Percentiles rank a stretch among this genome's conserved stretches.
These are phyloP conservation scores for Rhincodon typus DNA, from an alignment of 2,797 vertebrate genomes.

Conservation along the genomic window DNA sequence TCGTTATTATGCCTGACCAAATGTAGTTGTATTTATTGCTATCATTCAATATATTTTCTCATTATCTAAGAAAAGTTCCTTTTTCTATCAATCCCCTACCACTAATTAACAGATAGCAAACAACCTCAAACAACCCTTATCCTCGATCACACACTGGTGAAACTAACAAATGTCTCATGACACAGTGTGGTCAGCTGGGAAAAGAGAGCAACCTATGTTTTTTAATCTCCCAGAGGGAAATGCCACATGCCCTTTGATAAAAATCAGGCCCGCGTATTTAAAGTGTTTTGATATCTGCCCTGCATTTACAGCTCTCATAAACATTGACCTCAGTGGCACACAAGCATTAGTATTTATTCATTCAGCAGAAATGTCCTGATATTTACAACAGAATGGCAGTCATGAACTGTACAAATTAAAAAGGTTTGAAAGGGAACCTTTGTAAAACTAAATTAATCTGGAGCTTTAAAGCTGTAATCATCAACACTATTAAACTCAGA, in stretches of 20 bases:
- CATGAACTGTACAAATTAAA: neutral
- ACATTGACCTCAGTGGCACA: neutral
- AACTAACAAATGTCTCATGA: too few species aligned
- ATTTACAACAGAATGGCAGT: constrained; percentile 10
- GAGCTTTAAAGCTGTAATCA: constrained; percentile 3
- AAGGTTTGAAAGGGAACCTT: constrained; percentile 17
- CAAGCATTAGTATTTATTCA: neutral
- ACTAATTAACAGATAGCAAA: too few species aligned
- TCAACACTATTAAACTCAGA: neutral
- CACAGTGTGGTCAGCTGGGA: too few species aligned
- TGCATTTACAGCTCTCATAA: constrained; percentile 22
- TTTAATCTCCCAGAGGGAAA: neutral
- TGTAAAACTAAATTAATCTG: constrained; percentile 33
- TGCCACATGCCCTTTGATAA: neutral
- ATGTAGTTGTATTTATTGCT: too few species aligned
- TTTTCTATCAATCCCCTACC: too few species aligned
- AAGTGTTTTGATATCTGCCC: constrained; percentile 12
- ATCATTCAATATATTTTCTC: too few species aligned
- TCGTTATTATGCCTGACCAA: too few species aligned
- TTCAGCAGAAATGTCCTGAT: neutral
- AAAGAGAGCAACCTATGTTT: neutral
- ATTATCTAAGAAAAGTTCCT: too few species aligned
- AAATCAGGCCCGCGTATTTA: neutral
- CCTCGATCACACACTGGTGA: too few species aligned
- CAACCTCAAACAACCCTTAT: too few species aligned